phyloP scores from a whole-genome alignment of 2,888 invertebrate species.

The Drosophila fulvimacula region DNA sequence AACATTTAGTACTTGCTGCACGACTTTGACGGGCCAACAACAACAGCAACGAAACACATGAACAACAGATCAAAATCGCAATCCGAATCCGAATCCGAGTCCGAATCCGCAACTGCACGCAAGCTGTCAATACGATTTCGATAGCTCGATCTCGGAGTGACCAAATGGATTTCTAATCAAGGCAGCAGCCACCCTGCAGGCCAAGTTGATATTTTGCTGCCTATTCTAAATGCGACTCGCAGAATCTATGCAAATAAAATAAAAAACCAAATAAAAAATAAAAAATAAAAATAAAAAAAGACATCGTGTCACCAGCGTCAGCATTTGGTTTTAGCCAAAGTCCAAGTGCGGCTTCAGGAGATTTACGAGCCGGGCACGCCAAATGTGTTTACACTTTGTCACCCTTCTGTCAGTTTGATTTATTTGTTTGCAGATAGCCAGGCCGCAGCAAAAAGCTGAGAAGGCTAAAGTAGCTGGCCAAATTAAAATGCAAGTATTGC shows the following conservation, averaged over 20 bases:
- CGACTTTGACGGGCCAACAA: slow-evolving; percentile 50
- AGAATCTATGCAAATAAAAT: slow-evolving; percentile 72
- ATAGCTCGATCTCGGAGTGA: slow-evolving; percentile 37
- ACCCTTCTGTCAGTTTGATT: slow-evolving; percentile 83
- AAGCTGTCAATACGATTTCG: slow-evolving; percentile 48
- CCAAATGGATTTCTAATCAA: slow-evolving; percentile 36
- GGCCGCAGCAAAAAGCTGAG: slow-evolving; percentile 50
- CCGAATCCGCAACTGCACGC: slow-evolving; percentile 34
- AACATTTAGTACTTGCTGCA: slow-evolving; percentile 71
- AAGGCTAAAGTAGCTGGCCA: slow-evolving; percentile 68
- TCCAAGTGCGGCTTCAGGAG: slow-evolving; percentile 70
- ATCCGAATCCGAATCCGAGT: slow-evolving; percentile 33
- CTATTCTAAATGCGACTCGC: slow-evolving; percentile 66
- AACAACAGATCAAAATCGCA: slow-evolving; percentile 32
- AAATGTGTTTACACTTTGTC: slow-evolving; percentile 84
- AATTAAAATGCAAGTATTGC: slow-evolving; percentile 81
- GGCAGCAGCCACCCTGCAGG: slow-evolving; percentile 29
- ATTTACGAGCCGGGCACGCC: slow-evolving; percentile 80
- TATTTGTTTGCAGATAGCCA: slow-evolving; percentile 80
- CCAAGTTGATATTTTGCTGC: slow-evolving; percentile 12
- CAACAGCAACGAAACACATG: slow-evolving; percentile 12
- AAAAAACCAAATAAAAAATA: slow-evolving; percentile 1
- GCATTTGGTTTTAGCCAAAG: slow-evolving; percentile 66
- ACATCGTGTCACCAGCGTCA: slow-evolving; percentile 59
- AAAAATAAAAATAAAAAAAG: slow-evolving; percentile 8